Conservation (phyloP, 1,140 invertebrate species). For the Drosophila albomicans region DNA sequence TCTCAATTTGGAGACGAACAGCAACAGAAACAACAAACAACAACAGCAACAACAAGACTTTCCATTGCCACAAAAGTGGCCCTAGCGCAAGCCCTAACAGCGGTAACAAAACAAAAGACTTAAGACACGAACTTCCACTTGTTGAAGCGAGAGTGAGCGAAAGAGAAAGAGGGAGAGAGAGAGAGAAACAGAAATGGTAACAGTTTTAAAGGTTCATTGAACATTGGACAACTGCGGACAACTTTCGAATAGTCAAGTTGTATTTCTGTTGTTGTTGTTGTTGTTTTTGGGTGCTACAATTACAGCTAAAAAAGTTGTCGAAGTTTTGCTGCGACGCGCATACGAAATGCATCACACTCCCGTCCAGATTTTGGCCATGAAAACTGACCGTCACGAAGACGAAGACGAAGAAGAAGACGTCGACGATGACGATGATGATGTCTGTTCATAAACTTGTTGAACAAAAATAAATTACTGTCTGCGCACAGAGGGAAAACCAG, state of each 20-base stretch:
- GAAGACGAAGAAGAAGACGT: background rate
- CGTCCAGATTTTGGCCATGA: conserved; percentile 44
- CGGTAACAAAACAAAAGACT: background rate
- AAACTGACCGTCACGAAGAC: conserved; percentile 21
- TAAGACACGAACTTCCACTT: conserved; percentile 29
- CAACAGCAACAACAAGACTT: background rate
- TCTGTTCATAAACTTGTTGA: conserved; percentile 36
- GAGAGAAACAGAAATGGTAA: conserved; percentile 35
- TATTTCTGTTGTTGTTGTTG: conserved; percentile 7
- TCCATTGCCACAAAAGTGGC: conserved; percentile 16
- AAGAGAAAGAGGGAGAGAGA: conserved; percentile 32
- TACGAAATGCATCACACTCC: conserved; percentile 16
- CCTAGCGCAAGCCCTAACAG: too few species aligned
- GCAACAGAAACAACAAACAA: background rate
- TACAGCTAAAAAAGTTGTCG: conserved; percentile 23
- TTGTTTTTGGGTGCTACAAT: conserved; percentile 45
- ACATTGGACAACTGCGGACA: conserved; percentile 44
- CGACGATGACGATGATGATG: background rate
- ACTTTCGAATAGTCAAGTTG: conserved; percentile 45
- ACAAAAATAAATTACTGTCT: conserved; percentile 31
- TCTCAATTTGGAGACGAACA: background rate
- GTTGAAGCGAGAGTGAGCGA: conserved; percentile 1
- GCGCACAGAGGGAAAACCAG: background rate
- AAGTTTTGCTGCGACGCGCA: background rate
- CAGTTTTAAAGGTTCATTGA: conserved; percentile 55